Base-by-base conservation (phyloP, 1,140 invertebrate species). In the Drosophila serrata region DNA sequence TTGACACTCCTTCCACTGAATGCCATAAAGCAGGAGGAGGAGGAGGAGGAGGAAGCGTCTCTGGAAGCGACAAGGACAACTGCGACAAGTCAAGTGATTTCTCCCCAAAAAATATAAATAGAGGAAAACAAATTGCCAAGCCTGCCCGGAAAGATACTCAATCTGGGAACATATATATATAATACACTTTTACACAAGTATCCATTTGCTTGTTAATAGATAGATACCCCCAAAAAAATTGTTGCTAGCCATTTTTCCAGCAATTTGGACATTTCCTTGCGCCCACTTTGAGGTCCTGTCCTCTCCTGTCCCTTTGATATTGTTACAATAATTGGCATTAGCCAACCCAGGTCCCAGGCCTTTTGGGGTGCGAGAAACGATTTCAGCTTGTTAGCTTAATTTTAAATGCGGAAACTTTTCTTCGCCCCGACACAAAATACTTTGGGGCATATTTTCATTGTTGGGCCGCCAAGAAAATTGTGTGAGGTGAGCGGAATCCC, bases 81-180 rank as follows among this genome's bases (percentile, higher is more conserved):
- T 78, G 73, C 60, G 72, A 78, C 68, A 79, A 87, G 65, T 75
- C 82, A 79, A 86, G 82, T 87, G 84, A 87, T 82, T 87, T 60
- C 56, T 39, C 42, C 43, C 37, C 31, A 29, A 6, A n/a, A 6
- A 48, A 24, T n/a, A n/a, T n/a, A 19, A 53, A 43, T 39, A 15
- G 22, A 4, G 29, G 33, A 51, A 68, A 79, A 82, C 81, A 82
- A 84, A 82, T 82, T 72, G 81, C 62, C 60, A 53, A 65, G 55
- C 43, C 60, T 62, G 61, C 42, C 51, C 35, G 48, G 39, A 31
- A 64, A 84, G 69, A 75, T 74, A 78, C 78, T 82, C 68, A 82
- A 68, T 75, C 59, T 81, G 19, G n/a, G n/a, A n/a, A n/a, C n/a
- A 22, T 39, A 31, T 19, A 24, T 37, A 65, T 51, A 49, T 60